These are phyloP conservation scores for Enteromius radiatus DNA, from an alignment of 2,797 vertebrate species.

Conservation along the genomic window DNA sequence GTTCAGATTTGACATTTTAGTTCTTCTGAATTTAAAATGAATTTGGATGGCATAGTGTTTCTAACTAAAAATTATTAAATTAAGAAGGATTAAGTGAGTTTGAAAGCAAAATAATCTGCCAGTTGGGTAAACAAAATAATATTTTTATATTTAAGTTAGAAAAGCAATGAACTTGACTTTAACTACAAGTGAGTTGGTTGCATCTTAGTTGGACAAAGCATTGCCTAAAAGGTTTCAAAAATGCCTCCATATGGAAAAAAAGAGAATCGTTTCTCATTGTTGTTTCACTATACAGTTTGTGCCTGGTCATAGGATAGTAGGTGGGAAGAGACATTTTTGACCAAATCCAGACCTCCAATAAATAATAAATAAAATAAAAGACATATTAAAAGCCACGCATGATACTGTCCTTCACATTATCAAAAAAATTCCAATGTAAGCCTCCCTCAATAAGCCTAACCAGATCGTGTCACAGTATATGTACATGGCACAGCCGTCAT, in stretches of 20 bases:
- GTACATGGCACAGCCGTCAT: constrained; percentile 61
- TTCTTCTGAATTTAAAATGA: not conserved
- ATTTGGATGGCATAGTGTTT: not conserved
- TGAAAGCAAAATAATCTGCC: no score
- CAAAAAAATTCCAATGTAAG: constrained; percentile 41
- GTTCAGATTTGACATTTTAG: not conserved
- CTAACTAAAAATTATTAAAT: no score
- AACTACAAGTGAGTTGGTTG: not conserved
- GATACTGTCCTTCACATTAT: constrained; percentile 25
- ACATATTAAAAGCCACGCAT: constrained; percentile 10
- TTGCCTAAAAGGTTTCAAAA: not conserved
- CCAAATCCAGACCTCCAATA: not conserved
- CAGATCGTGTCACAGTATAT: constrained; percentile 54
- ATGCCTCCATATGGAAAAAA: not conserved
- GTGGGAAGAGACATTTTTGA: not conserved
- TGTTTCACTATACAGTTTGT: constrained; percentile 53
- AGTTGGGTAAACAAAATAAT: no score
- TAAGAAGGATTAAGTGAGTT: no score
- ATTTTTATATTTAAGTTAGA: no score
- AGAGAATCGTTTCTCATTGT: no score
- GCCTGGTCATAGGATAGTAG: not conserved
- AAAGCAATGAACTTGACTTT: no score
- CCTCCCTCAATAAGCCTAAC: constrained; percentile 22
- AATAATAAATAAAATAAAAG: not conserved
- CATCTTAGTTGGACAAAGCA: not conserved